Evolutionary conservation across 2,113 vertebrate species (phyloP).

Genomic region (Neogobius melanostomus): DNA sequence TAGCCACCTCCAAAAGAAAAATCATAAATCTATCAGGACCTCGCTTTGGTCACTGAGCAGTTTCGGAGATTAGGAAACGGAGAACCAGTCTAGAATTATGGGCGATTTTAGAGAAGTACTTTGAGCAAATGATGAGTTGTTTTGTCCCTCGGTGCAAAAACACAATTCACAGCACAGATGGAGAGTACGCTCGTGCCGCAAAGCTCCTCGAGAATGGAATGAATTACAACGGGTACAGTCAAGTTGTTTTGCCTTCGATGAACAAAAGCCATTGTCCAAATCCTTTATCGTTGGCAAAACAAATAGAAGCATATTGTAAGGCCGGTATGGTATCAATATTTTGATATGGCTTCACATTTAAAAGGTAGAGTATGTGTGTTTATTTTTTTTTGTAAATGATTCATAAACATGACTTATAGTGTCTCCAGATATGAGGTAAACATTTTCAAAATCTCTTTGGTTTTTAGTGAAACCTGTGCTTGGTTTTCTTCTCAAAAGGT

Average conservation of each 20-base stretch:
- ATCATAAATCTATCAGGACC: neutral
- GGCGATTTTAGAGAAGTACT: neutral
- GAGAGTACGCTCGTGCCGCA: neutral
- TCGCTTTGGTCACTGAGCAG: neutral
- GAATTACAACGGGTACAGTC: neutral
- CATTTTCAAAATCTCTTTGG: too few species aligned
- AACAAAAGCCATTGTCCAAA: neutral
- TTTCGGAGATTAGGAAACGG: neutral
- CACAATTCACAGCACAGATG: conserved; percentile 11
- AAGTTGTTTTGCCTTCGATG: neutral
- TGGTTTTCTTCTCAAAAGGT: too few species aligned
- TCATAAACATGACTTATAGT: too few species aligned
- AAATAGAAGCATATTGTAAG: conserved; percentile 45
- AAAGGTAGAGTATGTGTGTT: too few species aligned
- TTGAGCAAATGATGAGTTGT: conserved; percentile 2
- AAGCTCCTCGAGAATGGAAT: conserved; percentile 2
- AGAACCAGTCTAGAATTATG: neutral
- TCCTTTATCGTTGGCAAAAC: neutral
- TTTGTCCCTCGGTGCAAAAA: conserved; percentile 7
- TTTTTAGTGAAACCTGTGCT: too few species aligned
- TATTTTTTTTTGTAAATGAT: too few species aligned
- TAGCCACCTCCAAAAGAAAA: neutral
- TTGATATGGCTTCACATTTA: conserved; percentile 1
- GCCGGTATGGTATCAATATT: conserved; percentile 32
- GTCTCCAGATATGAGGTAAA: too few species aligned